These are phyloP conservation scores for Percopsis omiscomaycus DNA, from an alignment of 2,797 vertebrate genomes.

Conservation along the genomic window DNA sequence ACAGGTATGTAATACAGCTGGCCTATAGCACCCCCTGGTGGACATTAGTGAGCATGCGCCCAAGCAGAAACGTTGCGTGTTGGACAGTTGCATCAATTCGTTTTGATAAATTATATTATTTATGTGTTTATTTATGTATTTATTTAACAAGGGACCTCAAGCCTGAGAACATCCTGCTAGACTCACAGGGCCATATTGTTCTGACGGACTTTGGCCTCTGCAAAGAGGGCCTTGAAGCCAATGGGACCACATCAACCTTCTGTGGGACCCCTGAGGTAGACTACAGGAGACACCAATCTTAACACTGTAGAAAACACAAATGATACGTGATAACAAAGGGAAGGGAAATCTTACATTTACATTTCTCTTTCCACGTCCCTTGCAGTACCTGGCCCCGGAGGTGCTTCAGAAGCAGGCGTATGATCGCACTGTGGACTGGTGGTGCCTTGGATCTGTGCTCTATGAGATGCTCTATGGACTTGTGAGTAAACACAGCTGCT, in stretches of 20 bases:
- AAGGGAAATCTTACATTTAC: not conserved
- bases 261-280: conserved; percentile 96
- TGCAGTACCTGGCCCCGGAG: conserved; percentile 81
- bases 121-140: too few species aligned
- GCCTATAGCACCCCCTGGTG: conserved; percentile 55
- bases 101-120: not conserved
- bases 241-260: conserved; percentile 93
- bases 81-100: not conserved
- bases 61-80: not conserved
- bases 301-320: not conserved
- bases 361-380: not conserved
- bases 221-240: conserved; percentile 93
- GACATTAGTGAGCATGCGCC: conserved; percentile 1
- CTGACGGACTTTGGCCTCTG: conserved; percentile 98
- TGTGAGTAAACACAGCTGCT: conserved; percentile 56
- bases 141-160: conserved; percentile 86
- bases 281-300: too few species aligned
- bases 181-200: conserved; percentile 95
- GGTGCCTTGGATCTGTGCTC: conserved; percentile 82
- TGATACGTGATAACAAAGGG: rapidly evolving
- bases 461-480: conserved; percentile 85
- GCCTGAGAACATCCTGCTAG: conserved; percentile 96
- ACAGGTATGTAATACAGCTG: conserved; percentile 67
- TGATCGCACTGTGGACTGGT: conserved; percentile 83
- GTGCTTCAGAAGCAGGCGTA: conserved; percentile 84